A percentile compares a stretch with the other conserved stretches of the same genome.
Conservation (phyloP, 2,888 invertebrate species). For the Hyppa rectilinea region DNA sequence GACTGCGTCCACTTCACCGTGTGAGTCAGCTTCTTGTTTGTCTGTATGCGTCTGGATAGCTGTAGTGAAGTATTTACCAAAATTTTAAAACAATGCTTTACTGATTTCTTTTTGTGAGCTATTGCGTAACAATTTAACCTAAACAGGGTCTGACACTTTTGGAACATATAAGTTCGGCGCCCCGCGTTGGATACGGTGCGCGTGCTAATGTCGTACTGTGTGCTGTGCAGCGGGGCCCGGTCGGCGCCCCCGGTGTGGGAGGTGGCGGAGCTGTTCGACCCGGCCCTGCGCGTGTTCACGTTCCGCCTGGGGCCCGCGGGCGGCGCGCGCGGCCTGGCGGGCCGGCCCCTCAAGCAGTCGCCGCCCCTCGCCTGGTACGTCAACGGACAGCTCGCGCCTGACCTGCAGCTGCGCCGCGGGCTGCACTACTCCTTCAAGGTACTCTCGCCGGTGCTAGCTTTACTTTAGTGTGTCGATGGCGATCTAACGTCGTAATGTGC, state of each 20-base stretch:
- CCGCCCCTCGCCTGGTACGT: conserved; percentile 97
- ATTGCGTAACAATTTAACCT: too few relatives aligned
- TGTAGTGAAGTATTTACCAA: too few relatives aligned
- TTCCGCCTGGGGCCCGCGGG: conserved; percentile 96
- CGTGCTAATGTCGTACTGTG: neutral
- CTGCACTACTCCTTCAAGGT: conserved; percentile 95
- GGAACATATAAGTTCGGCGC: neutral
- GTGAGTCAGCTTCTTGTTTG: conserved; percentile 70
- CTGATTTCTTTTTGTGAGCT: too few relatives aligned
- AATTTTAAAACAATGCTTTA: too few relatives aligned
- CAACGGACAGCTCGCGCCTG: conserved; percentile 96
- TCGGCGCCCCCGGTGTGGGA: conserved; percentile 89
- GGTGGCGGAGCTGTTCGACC: conserved; percentile 92
- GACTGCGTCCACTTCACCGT: conserved; percentile 94
- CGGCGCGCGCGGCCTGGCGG: conserved; percentile 94
- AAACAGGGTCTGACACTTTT: too few relatives aligned
- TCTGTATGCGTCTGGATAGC: too few relatives aligned
- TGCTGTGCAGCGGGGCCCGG: conserved; percentile 59
- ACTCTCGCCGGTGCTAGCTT: neutral
- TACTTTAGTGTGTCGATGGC: too few relatives aligned
- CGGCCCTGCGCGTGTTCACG: conserved; percentile 94
- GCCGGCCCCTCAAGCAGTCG: conserved; percentile 86
- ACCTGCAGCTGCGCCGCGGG: conserved; percentile 96
- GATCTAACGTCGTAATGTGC: neutral
- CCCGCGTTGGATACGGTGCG: neutral